Evolutionary conservation across 2,888 invertebrate genomes (phyloP), one percentile per base, ranked within the genome.

Genomic region (Cyclophora albipunctata): DNA sequence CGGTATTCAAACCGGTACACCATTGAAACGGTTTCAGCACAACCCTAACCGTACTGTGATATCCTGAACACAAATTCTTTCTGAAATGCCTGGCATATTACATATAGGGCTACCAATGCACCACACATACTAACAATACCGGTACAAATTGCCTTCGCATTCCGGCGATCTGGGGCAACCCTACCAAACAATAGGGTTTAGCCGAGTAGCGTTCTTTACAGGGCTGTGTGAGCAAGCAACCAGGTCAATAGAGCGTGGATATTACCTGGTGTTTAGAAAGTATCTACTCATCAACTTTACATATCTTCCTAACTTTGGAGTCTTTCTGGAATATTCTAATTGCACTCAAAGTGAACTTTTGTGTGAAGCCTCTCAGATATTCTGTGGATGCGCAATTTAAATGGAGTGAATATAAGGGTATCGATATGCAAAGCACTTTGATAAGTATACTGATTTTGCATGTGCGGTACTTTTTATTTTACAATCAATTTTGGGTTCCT

Each of bases 111-210:
- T 62, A 63, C 52, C 59, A 54, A 53, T 55, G 67, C 66, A 64
- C 65, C 67, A 75, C 69, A 75, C 74, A 78, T 78, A 76, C 73
- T 74, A 73, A 82, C 84, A 81, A 84, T 81, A 72, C 73, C 64
- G 60, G 70, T 66, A 77, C 78, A 84, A 81, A 84, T 84, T 84
- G 85, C 81, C 78, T 81, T 80, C 83, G 73, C 82, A 84, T 84
- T 85, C 83, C 57, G 46, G 62, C 73, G 69, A 86, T 84, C 79
- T 84, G 78, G 85, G 84, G 68, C 84, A 75, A 63, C 62, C 60
- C 58, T 53, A 57, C 63, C 67, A 73, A 78, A 85, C 84, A 85
- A 85, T 83, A 68, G 75, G 69, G 72, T 67, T 72, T 71, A 67
- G 66, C 74, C 60, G 73, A 78, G 78, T 70, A 79, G 71, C 69